Base-by-base conservation (phyloP, 1,140 invertebrate species). In the Diabrotica virgifera region DNA sequence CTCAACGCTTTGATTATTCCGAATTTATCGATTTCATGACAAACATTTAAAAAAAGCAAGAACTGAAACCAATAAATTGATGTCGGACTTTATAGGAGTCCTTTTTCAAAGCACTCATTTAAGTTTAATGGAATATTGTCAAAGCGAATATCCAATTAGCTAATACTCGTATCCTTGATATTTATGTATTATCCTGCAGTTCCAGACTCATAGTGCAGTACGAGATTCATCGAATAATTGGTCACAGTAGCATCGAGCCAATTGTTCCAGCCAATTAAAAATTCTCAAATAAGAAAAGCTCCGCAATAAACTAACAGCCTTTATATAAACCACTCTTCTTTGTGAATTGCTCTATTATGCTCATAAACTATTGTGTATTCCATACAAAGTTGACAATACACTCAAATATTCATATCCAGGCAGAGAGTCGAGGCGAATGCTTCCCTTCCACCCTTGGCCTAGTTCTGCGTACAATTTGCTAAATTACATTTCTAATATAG, bases 281-380 rank as follows among this genome's bases (percentile, higher is more conserved):
- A 57, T 36, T 12, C 53, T 10, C 13, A 35, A 40, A 59, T 10
- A 24, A 60, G 9, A 51, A 51, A 24, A n/a, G 10, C 8, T n/a
- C 6, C 11, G 59, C 8, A 60, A 36, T 60, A 52, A 36, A 50
- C 50, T 51, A 36, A 60, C 50, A 60, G 40, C 50, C 8, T 60
- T 60, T 60, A 60, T 60, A 60, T 60, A 52, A 60, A 60, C 46
- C 59, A 50, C 59, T 36, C 50, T 52, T 60, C 59, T 60, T 60
- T 51, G 59, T 60, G 36, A 60, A 60, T 60, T 36, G 59, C 38
- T 60, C 59, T 36, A 60, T 60, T 60, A 60, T 60, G 40, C 52
- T 60, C 59, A 14, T 60, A 60, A 60, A 52, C 14, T 24, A 46
- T 35, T 60, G 12, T 60, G 59, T 60, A 51, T 60, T 60, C 59